Evolutionary conservation across 2,113 vertebrate genomes (phyloP).

Genomic region (Vulpes ferrilata): DNA sequence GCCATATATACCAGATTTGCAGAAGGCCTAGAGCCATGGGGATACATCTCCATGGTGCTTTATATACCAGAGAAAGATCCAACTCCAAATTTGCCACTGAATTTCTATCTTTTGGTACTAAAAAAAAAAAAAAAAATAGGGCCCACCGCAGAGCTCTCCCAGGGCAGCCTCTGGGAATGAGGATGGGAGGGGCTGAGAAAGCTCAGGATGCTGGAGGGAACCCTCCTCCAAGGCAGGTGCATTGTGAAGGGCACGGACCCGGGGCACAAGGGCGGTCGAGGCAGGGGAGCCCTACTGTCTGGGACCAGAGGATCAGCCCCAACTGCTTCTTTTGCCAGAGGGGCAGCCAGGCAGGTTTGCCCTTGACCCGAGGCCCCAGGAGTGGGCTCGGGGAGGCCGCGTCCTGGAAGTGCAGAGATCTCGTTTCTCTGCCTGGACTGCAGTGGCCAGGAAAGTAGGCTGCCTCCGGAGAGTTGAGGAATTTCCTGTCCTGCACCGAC

Average conservation of each 20-base stretch:
- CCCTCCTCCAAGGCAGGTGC: not conserved
- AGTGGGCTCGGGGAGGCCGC: not conserved
- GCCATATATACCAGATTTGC: not conserved
- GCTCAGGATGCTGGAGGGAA: not conserved
- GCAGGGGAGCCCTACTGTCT: fast-evolving
- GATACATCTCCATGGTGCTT: not conserved
- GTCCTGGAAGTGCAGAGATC: not conserved
- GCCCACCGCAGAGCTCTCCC: not conserved
- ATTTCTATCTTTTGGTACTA: not conserved
- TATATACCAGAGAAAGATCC: not conserved
- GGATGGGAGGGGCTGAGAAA: not conserved
- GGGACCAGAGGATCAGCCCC: not conserved
- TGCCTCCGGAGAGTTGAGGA: slow-evolving; percentile 76
- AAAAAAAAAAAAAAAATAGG: not conserved
- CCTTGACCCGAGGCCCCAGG: not conserved
- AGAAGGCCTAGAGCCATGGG: not conserved
- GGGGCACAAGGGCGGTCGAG: not conserved
- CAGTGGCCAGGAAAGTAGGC: not conserved
- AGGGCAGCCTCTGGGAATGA: not conserved
- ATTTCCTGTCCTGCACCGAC: slow-evolving; percentile 79
- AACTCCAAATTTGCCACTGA: not conserved
- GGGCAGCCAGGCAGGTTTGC: not conserved
- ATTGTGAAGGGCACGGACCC: not conserved
- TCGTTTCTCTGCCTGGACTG: not conserved
- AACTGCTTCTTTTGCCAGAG: not conserved